Evolutionary conservation across 2,888 invertebrate species (phyloP).

Genomic region (Volucella inanis): DNA sequence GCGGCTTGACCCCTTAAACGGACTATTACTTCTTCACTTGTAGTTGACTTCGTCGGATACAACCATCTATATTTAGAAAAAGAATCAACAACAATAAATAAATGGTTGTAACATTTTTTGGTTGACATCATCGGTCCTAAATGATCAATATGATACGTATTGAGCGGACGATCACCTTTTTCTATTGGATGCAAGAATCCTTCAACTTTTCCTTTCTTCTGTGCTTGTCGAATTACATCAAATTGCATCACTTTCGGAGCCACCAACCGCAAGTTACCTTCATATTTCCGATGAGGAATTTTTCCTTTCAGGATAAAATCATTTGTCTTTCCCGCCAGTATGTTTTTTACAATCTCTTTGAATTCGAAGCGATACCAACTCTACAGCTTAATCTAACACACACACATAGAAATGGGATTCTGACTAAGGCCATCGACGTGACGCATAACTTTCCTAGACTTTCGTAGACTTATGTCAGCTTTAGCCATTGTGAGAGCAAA

Average conservation of each 20-base stretch:
- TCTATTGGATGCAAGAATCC: constrained; percentile 77
- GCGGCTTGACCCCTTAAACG: constrained; percentile 71
- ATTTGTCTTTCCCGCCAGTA: not conserved
- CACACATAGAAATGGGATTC: not conserved
- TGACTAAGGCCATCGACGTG: constrained; percentile 22
- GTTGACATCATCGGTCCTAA: constrained; percentile 78
- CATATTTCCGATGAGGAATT: constrained; percentile 27
- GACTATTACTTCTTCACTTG: constrained; percentile 77
- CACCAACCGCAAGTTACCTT: constrained; percentile 70
- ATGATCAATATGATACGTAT: constrained; percentile 79
- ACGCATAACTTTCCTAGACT: constrained; percentile 61
- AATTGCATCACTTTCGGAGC: constrained; percentile 78
- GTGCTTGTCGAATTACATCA: constrained; percentile 78
- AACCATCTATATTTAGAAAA: constrained; percentile 80
- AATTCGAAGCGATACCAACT: constrained; percentile 4
- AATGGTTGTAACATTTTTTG: constrained; percentile 79
- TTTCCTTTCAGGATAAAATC: constrained; percentile 7
- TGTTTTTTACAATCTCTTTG: constrained; percentile 16
- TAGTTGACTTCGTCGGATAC: constrained; percentile 76
- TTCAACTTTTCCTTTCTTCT: constrained; percentile 79
- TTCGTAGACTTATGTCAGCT: constrained; percentile 74
- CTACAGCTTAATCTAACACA: not conserved
- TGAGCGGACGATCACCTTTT: constrained; percentile 77
- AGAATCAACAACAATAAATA: constrained; percentile 78
- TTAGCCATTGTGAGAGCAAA: constrained; percentile 78